phyloP scores from a whole-genome alignment of 2,797 vertebrate genomes.

The Stomatorhinus walkeri region DNA sequence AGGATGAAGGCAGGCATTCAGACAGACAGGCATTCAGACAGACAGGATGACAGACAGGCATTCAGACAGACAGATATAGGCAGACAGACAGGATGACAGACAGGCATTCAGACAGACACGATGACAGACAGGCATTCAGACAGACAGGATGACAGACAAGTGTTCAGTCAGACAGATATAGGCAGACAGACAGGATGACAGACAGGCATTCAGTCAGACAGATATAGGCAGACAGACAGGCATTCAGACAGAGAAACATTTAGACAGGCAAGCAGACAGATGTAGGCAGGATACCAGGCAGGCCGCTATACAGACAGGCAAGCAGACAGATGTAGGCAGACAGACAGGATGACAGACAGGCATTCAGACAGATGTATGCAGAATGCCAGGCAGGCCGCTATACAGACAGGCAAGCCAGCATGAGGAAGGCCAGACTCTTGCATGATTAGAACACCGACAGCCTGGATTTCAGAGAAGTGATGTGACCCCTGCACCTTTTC shows the following conservation, averaged over 20 bases:
- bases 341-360: too few species aligned
- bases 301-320: too few species aligned
- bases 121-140: too few species aligned
- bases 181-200: not conserved
- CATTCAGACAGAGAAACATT: not conserved
- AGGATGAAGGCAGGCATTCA: not conserved
- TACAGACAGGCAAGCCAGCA: not conserved
- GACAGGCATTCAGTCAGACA: not conserved
- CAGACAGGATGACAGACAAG: not conserved
- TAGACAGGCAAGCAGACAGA: not conserved
- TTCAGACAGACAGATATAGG: not conserved
- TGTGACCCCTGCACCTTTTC: slow-evolving; percentile 1
- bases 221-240: not conserved
- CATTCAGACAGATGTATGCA: too few species aligned
- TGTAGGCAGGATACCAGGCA: not conserved
- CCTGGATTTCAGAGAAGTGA: not conserved
- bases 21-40: not conserved
- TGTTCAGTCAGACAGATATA: too few species aligned
- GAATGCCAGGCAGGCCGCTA: not conserved
- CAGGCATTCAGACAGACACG: too few species aligned
- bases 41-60: not conserved
- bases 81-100: not conserved
- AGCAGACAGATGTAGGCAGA: too few species aligned
- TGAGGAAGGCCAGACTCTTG: not conserved
- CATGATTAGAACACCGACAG: not conserved